Percentiles rank a stretch among this genome's conserved stretches.
Evolutionary conservation across 2,113 vertebrate species (phyloP).

Genomic region (Camelus dromedarius): DNA sequence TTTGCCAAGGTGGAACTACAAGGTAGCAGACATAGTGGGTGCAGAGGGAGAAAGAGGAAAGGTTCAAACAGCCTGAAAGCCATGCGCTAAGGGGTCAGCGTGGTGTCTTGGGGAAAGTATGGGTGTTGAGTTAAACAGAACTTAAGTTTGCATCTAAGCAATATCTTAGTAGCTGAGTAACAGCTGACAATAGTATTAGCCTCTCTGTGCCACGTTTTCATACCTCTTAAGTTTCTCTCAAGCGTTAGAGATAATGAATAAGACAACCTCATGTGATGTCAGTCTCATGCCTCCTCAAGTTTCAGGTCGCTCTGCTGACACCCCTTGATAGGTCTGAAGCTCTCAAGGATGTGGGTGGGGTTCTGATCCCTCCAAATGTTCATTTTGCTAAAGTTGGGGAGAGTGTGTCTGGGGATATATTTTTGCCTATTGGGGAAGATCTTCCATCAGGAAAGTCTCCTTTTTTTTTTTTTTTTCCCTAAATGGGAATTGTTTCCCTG

Average conservation of each 20-base stretch:
- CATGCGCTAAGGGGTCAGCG: background rate
- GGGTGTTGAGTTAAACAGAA: background rate
- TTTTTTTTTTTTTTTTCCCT: background rate
- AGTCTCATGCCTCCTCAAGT: background rate
- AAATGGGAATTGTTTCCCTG: background rate
- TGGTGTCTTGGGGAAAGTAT: background rate
- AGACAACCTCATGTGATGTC: background rate
- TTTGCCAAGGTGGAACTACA: background rate
- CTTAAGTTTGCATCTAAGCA: background rate
- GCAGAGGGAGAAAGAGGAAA: background rate
- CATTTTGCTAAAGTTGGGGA: background rate
- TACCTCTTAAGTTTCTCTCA: background rate
- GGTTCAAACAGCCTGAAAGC: background rate
- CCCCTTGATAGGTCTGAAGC: background rate
- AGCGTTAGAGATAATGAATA: background rate
- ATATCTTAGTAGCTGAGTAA: background rate
- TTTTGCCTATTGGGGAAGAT: background rate
- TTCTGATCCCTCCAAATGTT: background rate
- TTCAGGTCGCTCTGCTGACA: background rate
- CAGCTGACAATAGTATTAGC: background rate
- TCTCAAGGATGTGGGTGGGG: background rate
- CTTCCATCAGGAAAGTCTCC: background rate
- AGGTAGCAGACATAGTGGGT: background rate
- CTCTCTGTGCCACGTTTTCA: background rate
- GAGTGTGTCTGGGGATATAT: background rate